Conservation (phyloP, 2,888 invertebrate species). For the Synergus gifuensis region DNA sequence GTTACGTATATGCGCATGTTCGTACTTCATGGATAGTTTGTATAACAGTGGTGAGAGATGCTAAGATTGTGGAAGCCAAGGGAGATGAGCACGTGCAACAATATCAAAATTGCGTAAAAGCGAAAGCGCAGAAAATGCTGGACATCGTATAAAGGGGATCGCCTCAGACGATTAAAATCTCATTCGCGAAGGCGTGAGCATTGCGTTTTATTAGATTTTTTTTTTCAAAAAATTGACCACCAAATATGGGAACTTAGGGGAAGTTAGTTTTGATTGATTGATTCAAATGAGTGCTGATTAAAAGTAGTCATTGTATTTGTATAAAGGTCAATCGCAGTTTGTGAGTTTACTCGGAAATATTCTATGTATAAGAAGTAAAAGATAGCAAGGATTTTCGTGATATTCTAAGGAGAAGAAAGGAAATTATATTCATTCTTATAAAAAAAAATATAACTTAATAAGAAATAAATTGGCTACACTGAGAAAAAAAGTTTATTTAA, state of each 20-base stretch:
- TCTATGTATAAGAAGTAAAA: no score
- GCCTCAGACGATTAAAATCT: neutral
- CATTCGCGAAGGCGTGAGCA: neutral
- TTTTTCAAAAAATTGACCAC: neutral
- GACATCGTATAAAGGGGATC: neutral
- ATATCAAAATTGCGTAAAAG: constrained; percentile 6
- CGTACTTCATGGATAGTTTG: neutral
- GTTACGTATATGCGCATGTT: neutral
- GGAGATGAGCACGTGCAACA: constrained; percentile 11
- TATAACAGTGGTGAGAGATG: constrained; percentile 6
- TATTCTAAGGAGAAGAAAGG: no score
- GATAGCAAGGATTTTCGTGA: no score
- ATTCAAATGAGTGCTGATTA: neutral
- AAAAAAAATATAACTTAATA: no score
- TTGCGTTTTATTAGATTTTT: neutral
- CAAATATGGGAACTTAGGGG: neutral
- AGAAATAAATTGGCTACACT: neutral
- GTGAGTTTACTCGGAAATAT: no score
- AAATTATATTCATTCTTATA: no score
- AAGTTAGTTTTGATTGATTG: neutral
- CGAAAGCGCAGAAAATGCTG: neutral
- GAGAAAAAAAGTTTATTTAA: no score
- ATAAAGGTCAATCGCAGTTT: no score
- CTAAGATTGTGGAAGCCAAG: neutral
- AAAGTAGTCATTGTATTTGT: neutral